Percentiles rank a stretch among this genome's conserved stretches.
Conservation (phyloP, 2,113 vertebrate genomes). For the Camelus bactrianus region DNA sequence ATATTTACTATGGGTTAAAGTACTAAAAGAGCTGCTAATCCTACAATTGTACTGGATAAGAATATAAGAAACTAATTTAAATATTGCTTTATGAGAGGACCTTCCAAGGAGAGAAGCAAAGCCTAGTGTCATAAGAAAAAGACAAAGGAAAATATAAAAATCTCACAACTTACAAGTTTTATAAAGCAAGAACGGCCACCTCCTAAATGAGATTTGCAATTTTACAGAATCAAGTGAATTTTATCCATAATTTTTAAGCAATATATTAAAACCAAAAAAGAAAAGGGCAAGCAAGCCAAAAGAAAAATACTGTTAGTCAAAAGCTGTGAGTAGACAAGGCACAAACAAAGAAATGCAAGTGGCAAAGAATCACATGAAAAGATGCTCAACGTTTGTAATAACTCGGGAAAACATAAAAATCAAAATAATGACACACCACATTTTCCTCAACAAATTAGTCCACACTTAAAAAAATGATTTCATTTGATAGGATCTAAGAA, state of each 20-base stretch:
- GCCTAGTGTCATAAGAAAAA: not conserved
- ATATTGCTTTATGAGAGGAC: not conserved
- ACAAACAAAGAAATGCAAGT: not conserved
- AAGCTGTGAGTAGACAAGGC: not conserved
- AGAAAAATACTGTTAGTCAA: not conserved
- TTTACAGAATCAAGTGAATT: not conserved
- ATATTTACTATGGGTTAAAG: not conserved
- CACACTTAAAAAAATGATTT: slow-evolving; percentile 7
- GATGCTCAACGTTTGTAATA: not conserved
- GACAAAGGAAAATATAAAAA: not conserved
- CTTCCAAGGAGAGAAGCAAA: not conserved
- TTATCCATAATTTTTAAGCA: not conserved
- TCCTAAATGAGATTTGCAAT: not conserved
- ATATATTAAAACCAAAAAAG: not conserved
- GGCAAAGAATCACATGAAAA: not conserved
- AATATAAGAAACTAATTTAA: not conserved
- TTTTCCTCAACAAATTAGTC: not conserved
- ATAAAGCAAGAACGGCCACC: not conserved
- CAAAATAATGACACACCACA: not conserved
- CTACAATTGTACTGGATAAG: not conserved
- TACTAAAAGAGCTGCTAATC: not conserved
- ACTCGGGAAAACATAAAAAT: not conserved
- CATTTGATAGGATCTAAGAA: not conserved
- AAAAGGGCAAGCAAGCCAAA: not conserved
- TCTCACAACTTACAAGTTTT: not conserved